These are phyloP conservation scores for Pristionchus mayeri DNA, from an alignment of 2,888 invertebrate genomes.

Conservation along the genomic window DNA sequence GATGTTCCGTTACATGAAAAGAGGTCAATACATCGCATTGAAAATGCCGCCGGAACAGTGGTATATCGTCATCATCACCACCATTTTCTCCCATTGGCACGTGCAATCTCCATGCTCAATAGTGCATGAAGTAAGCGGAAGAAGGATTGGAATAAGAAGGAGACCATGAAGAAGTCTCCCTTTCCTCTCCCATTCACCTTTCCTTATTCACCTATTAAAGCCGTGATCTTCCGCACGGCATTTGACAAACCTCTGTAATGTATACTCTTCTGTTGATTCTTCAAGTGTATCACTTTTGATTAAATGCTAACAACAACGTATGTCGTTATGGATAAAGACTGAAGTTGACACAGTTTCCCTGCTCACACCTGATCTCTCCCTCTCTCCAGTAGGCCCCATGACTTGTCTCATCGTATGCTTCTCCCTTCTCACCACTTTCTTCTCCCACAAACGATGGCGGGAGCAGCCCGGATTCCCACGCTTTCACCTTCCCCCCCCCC, in stretches of 20 bases:
- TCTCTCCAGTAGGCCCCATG: no score
- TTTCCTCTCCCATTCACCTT: conserved; percentile 5
- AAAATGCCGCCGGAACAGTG: no score
- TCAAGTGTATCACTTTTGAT: no score
- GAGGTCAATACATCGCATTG: no score
- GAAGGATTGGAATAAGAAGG: conserved; percentile 25
- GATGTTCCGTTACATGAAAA: no score
- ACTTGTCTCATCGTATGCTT: neutral
- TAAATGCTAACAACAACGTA: no score
- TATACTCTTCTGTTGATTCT: no score
- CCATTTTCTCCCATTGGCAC: neutral
- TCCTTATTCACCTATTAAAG: neutral
- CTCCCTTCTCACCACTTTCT: conserved; percentile 11
- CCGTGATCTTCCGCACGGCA: neutral
- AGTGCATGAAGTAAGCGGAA: conserved; percentile 43
- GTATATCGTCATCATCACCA: neutral
- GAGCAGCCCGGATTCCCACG: conserved; percentile 37
- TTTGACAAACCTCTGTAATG: no score
- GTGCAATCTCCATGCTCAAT: conserved; percentile 36
- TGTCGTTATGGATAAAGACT: no score
- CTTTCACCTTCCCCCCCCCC: neutral
- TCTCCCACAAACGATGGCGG: conserved; percentile 18
- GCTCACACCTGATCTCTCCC: no score
- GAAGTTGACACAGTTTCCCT: no score
- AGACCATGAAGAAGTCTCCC: conserved; percentile 16